Evolutionary conservation across 2,113 vertebrate genomes (phyloP), one percentile per base, ranked within the genome.

Genomic region (Dasypus novemcinctus): DNA sequence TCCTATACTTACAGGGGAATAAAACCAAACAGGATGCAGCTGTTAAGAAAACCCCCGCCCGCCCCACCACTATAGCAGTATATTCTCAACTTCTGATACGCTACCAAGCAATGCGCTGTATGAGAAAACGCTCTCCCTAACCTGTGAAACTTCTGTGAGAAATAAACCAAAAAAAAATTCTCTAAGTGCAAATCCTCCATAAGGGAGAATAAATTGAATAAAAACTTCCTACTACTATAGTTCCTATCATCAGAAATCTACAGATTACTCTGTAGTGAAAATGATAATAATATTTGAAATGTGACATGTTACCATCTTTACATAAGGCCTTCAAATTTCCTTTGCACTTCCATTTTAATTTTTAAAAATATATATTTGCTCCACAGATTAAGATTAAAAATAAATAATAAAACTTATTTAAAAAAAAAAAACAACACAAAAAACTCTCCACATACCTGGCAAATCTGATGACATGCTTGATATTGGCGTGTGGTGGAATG

Each of bases 401-500:
- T 29, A 92, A 84, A 86, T 36, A 46, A 61, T 17, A 95, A 91
- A 93, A 87, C 23, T 31, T 78, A 66, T 15, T 23, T 71, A 49
- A 72, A 80, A 59, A 38, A 96, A 93, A 0, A 74, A 59, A 9
- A 5, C 0, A 96, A n/a, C n/a, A n/a, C n/a, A 92, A 97, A 84
- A 93, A 97, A 84, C 49, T 87, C 11, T 87, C 3, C 69, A 98
- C 98, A 97, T 98, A 99, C 99, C 99, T 99, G 99, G 99, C 98
- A 99, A 99, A 83, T 99, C 99, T 83, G 99, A 98, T 52, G 99
- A 99, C 97, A 99, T 99, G 94, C 98, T 98, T 95, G 99, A 98
- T 90, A 99, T 98, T 89, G 99, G 98, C 46, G 99, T 98, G 10
- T 99, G 99, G 91, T 99, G 99, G 98, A 99, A 99, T 98, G 99